Evolutionary conservation across 2,113 vertebrate species (phyloP).

Genomic region (Grammomys dolichurus): DNA sequence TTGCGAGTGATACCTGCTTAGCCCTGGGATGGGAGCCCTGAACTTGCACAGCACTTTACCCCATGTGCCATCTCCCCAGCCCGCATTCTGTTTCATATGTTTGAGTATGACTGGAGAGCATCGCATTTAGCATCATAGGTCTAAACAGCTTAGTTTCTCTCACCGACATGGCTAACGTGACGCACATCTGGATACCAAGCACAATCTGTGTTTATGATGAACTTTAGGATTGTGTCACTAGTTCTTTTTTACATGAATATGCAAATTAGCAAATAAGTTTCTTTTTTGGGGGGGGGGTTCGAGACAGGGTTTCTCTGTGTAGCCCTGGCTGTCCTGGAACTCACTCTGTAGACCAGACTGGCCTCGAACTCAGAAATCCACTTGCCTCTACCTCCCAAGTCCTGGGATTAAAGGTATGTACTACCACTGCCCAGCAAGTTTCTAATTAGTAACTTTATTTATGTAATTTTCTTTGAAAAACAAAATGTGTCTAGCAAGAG

Average conservation of each 20-base stretch:
- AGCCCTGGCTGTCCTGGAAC: too few species aligned
- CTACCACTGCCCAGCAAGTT: neutral
- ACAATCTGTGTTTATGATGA: neutral
- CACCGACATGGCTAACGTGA: slow-evolving; percentile 16
- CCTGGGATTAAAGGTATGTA: too few species aligned
- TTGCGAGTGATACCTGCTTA: neutral
- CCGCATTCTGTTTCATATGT: too few species aligned
- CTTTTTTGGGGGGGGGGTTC: too few species aligned
- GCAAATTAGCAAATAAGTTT: slow-evolving; percentile 8
- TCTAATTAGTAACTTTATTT: slow-evolving; percentile 20
- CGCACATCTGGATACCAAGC: neutral
- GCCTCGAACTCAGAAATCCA: too few species aligned
- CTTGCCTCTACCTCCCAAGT: too few species aligned
- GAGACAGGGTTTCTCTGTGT: too few species aligned
- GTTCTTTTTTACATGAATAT: neutral
- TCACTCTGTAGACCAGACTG: too few species aligned
- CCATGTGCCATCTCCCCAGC: neutral
- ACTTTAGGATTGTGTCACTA: slow-evolving; percentile 46
- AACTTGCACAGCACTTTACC: neutral
- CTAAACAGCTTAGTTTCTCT: neutral
- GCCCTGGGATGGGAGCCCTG: neutral
- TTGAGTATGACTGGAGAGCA: neutral
- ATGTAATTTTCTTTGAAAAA: neutral
- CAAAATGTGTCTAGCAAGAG: neutral
- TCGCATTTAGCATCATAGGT: neutral